phyloP scores from a whole-genome alignment of 2,888 invertebrate species.

The Arge pagana region DNA sequence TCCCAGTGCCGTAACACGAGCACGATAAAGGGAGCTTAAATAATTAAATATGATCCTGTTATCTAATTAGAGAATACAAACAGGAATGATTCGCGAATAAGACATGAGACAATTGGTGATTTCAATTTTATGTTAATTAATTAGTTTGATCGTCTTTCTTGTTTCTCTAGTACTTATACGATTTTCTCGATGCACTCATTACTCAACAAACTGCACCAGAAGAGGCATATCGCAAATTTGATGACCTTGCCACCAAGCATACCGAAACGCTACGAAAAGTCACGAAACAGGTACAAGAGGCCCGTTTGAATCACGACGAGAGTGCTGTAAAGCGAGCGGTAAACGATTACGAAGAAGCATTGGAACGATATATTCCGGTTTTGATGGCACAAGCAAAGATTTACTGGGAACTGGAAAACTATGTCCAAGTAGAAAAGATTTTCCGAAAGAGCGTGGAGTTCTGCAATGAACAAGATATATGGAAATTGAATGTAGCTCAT shows the following conservation, averaged over 20 bases:
- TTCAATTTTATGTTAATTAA: too few species aligned
- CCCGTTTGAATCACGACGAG: conserved; percentile 86
- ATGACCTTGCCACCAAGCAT: conserved; percentile 89
- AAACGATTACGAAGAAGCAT: conserved; percentile 86
- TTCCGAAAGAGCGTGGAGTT: conserved; percentile 97
- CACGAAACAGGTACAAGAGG: conserved; percentile 93
- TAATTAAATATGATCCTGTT: too few species aligned
- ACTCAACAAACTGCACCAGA: conserved; percentile 96
- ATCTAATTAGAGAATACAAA: too few species aligned
- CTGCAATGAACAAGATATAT: conserved; percentile 95
- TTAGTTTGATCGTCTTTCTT: background rate
- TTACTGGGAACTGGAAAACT: conserved; percentile 97
- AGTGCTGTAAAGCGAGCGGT: conserved; percentile 88
- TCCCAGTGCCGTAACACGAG: too few species aligned
- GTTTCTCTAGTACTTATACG: conserved; percentile 78
- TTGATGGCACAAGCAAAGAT: conserved; percentile 99
- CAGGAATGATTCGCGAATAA: too few species aligned
- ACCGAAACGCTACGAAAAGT: conserved; percentile 88
- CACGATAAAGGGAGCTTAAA: too few species aligned
- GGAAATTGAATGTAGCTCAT: conserved; percentile 98
- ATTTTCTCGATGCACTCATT: conserved; percentile 94
- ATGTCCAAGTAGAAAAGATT: conserved; percentile 93
- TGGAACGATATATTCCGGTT: conserved; percentile 94
- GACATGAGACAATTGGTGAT: too few species aligned
- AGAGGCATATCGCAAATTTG: conserved; percentile 94